Conservation (phyloP, 53 echinoderm and acorn worm genomes). For the Hippasteria phrygiana region DNA sequence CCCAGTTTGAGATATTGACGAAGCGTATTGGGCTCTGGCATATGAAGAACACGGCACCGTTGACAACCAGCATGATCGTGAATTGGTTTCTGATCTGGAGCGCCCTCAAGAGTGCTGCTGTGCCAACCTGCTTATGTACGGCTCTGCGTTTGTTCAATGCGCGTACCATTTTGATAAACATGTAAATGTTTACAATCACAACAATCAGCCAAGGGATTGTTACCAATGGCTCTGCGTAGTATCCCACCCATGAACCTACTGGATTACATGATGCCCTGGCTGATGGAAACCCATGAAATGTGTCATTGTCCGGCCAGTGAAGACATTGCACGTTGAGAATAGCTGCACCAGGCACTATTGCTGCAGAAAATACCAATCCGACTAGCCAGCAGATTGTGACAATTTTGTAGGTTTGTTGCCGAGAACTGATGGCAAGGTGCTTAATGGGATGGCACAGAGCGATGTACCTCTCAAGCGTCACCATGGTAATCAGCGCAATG, state of each 20-base stretch:
- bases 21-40: constrained; percentile 24
- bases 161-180: not conserved
- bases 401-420: not conserved
- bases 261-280: not conserved
- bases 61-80: constrained; percentile 31
- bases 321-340: constrained; percentile 10
- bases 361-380: constrained; percentile 1
- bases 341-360: not conserved
- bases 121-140: not conserved
- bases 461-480: constrained; percentile 27
- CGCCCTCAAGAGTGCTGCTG: not conserved
- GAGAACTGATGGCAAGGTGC: constrained; percentile 1
- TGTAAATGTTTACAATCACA: constrained; percentile 13
- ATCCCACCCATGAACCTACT: constrained; percentile 13
- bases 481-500: constrained; percentile 8
- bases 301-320: constrained; percentile 13
- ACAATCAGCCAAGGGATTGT: not conserved
- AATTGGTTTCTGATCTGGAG: constrained; percentile 26
- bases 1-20: not conserved
- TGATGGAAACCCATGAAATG: not conserved
- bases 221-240: constrained; percentile 21
- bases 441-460: constrained; percentile 37
- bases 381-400: constrained; percentile 46
- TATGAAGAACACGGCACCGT: constrained; percentile 27
- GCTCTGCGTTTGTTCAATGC: constrained; percentile 3